These are phyloP conservation scores for Lasioglossum lativentre DNA, from an alignment of 2,888 invertebrate species.

Conservation along the genomic window DNA sequence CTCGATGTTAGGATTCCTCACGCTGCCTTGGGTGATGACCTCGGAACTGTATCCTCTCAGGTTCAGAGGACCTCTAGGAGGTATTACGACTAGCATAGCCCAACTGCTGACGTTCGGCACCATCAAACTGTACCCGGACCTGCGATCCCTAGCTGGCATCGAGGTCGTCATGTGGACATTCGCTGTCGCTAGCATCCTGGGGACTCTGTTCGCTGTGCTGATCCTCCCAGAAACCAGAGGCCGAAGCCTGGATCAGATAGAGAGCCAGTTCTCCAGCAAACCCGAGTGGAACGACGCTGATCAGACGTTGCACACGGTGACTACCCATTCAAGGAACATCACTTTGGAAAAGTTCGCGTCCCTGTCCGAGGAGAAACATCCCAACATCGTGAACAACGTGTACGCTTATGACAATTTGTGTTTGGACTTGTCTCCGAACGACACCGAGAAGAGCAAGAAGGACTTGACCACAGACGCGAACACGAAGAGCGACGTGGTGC, in stretches of 20 bases:
- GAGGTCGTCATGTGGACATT: slow-evolving; percentile 89
- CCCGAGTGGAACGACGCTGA: slow-evolving; percentile 12
- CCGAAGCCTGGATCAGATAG: slow-evolving; percentile 89
- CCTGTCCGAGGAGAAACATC: slow-evolving; percentile 74
- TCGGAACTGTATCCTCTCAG: slow-evolving; percentile 90
- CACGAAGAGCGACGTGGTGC: slow-evolving; percentile 36
- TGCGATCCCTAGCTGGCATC: slow-evolving; percentile 86
- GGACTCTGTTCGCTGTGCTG: slow-evolving; percentile 87
- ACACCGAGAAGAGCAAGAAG: slow-evolving; percentile 41
- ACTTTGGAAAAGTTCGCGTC: slow-evolving; percentile 74
- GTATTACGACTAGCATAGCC: slow-evolving; percentile 89
- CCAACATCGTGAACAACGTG: slow-evolving; percentile 66
- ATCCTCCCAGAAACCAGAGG: slow-evolving; percentile 90
- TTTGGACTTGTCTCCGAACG: slow-evolving; percentile 72
- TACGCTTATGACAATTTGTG: slow-evolving; percentile 78
- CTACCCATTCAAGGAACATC: slow-evolving; percentile 64
- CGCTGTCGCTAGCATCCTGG: slow-evolving; percentile 87
- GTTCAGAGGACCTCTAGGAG: slow-evolving; percentile 89
- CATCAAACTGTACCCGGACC: slow-evolving; percentile 89
- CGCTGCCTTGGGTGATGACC: slow-evolving; percentile 91
- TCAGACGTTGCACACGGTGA: slow-evolving; percentile 34
- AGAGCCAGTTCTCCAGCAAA: slow-evolving; percentile 87
- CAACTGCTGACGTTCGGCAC: slow-evolving; percentile 90
- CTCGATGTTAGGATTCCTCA: slow-evolving; percentile 91
- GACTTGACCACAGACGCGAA: not conserved